Evolutionary conservation across 2,888 invertebrate genomes (phyloP).

Genomic region (Rhagonycha lutea): DNA sequence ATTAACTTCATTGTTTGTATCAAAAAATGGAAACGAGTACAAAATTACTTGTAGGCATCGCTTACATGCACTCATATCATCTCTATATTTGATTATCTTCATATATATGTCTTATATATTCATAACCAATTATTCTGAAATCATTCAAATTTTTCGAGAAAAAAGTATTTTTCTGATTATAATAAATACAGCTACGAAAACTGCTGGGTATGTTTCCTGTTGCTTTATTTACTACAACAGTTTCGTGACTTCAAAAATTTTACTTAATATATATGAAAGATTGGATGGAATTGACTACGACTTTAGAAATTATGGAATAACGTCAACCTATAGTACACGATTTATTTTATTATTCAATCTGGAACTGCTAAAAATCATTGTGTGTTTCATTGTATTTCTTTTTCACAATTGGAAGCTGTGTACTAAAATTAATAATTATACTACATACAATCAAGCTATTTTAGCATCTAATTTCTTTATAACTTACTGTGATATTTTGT

Average conservation of each 20-base stretch:
- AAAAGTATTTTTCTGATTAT: not conserved
- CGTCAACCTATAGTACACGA: not conserved
- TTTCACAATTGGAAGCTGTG: not conserved
- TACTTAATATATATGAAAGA: not conserved
- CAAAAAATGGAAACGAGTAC: not conserved
- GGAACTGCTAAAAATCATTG: not conserved
- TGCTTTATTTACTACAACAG: not conserved
- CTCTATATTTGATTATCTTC: not conserved
- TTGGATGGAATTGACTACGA: not conserved
- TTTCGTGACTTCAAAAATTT: not conserved
- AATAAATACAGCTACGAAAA: not conserved
- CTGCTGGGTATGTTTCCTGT: not conserved
- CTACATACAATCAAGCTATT: too few relatives aligned
- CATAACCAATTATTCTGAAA: not conserved
- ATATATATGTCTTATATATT: not conserved
- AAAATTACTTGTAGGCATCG: not conserved
- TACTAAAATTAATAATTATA: too few relatives aligned
- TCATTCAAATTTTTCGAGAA: not conserved
- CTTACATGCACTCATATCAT: not conserved
- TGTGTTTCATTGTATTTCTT: not conserved
- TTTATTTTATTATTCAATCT: not conserved
- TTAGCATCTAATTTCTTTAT: not conserved
- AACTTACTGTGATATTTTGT: not conserved
- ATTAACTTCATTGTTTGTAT: not conserved
- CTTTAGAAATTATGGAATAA: not conserved